These are phyloP conservation scores for Embidobia sp. DNA, from an alignment of 2,888 invertebrate genomes.

Conservation along the genomic window DNA sequence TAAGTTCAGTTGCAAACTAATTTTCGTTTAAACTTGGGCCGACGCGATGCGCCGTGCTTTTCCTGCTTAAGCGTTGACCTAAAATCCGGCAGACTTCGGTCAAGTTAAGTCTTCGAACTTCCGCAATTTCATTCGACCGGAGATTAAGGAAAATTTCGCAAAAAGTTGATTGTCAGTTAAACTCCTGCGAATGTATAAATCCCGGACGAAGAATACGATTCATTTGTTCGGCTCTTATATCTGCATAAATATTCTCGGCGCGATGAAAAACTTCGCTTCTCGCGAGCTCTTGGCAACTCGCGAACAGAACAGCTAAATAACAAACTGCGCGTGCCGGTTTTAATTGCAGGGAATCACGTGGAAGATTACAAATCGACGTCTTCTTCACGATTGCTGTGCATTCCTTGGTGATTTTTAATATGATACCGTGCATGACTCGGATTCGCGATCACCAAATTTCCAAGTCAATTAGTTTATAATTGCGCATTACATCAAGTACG, in stretches of 20 bases:
- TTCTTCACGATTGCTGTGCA: too few relatives aligned
- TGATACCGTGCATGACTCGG: too few relatives aligned
- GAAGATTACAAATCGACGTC: background rate
- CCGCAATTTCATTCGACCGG: slow-evolving; percentile 62
- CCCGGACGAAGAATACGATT: slow-evolving; percentile 41
- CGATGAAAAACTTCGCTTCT: slow-evolving; percentile 9
- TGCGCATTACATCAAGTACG: too few relatives aligned
- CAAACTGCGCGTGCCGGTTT: slow-evolving; percentile 13
- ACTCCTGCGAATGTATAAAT: slow-evolving; percentile 49
- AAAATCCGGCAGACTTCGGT: slow-evolving; percentile 61
- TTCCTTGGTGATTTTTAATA: background rate
- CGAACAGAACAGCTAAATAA: slow-evolving; percentile 23
- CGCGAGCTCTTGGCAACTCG: too few relatives aligned
- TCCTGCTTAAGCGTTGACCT: slow-evolving; percentile 59
- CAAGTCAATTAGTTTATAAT: too few relatives aligned
- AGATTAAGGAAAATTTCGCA: slow-evolving; percentile 61
- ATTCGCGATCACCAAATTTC: too few relatives aligned
- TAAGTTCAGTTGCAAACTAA: slow-evolving; percentile 62
- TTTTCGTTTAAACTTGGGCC: slow-evolving; percentile 63
- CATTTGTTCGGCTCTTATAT: slow-evolving; percentile 42
- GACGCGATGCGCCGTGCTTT: slow-evolving; percentile 38
- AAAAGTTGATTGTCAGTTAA: slow-evolving; percentile 59
- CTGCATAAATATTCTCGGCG: slow-evolving; percentile 32
- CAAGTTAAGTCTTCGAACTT: slow-evolving; percentile 61
- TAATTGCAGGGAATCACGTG: slow-evolving; percentile 17